Evolutionary conservation across 2,797 vertebrate species (phyloP).

Genomic region (Macropus fuliginosus): DNA sequence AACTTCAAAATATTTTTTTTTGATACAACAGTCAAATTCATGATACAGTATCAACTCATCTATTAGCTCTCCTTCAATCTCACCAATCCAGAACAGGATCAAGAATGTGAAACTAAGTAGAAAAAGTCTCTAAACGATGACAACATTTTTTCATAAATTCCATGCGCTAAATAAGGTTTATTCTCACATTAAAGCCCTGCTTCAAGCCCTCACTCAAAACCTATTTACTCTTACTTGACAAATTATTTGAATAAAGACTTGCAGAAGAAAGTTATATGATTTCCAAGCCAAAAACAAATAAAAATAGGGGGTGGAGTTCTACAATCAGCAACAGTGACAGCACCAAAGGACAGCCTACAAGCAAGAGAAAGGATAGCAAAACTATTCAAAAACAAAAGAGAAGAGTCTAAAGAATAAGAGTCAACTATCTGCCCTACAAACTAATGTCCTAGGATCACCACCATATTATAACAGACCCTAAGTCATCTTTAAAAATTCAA

Average conservation of each 20-base stretch:
- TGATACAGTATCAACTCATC: background rate
- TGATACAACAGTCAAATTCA: conserved; percentile 18
- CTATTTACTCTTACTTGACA: conserved; percentile 11
- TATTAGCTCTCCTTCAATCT: conserved; percentile 30
- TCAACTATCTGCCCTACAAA: conserved; percentile 32
- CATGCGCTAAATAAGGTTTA: conserved; percentile 1
- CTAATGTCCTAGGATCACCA: conserved; percentile 1
- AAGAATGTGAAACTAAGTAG: conserved; percentile 11
- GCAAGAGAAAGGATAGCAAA: background rate
- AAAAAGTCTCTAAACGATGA: conserved; percentile 43
- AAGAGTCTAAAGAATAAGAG: conserved; percentile 4
- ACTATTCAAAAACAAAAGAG: conserved; percentile 37
- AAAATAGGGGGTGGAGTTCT: background rate
- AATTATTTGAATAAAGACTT: background rate
- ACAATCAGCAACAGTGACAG: conserved; percentile 15
- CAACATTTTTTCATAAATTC: background rate
- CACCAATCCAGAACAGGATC: conserved; percentile 27
- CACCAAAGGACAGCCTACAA: background rate
- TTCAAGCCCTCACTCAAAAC: background rate
- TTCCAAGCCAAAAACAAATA: conserved; percentile 9
- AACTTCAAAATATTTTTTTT: conserved; percentile 51
- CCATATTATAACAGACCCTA: background rate
- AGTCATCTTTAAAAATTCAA: conserved; percentile 43
- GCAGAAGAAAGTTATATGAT: background rate
- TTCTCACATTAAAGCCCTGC: background rate